Conservation (phyloP, 2,888 invertebrate species). For the Eretmocerus hayati region DNA sequence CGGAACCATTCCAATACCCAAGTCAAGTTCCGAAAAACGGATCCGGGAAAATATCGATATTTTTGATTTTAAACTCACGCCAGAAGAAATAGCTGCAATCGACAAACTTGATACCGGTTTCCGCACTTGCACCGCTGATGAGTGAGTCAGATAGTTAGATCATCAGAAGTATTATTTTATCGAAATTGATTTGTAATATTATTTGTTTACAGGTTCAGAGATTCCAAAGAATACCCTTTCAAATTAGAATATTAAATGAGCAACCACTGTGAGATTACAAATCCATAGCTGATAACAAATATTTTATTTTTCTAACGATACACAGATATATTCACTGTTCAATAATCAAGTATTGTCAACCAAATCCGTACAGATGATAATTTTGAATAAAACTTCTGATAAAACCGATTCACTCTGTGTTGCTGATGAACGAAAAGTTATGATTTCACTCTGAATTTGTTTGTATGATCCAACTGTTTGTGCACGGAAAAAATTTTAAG, state of each 20-base stretch:
- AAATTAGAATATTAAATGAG: neutral
- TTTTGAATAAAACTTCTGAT: neutral
- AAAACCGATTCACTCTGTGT: too few species aligned
- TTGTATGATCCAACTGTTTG: too few species aligned
- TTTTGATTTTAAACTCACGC: conserved; percentile 54
- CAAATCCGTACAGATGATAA: neutral
- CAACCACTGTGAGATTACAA: neutral
- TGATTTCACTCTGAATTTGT: neutral
- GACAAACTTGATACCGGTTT: conserved; percentile 39
- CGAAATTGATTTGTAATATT: neutral
- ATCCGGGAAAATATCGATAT: conserved; percentile 57
- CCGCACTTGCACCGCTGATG: conserved; percentile 25
- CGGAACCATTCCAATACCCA: conserved; percentile 50
- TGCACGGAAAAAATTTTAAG: too few species aligned
- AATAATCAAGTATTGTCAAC: neutral
- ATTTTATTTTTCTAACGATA: neutral
- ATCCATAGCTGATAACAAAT: neutral
- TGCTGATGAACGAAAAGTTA: too few species aligned
- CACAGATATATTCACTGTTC: neutral
- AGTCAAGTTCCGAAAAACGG: conserved; percentile 55
- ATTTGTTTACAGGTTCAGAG: conserved; percentile 21
- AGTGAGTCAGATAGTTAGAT: conserved; percentile 23
- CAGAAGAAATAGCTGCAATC: conserved; percentile 48
- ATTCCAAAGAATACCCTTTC: conserved; percentile 50
- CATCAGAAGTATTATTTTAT: conserved; percentile 1